Evolutionary conservation across 2,797 vertebrate genomes (phyloP).

Genomic region (Oreochromis mossambicus): DNA sequence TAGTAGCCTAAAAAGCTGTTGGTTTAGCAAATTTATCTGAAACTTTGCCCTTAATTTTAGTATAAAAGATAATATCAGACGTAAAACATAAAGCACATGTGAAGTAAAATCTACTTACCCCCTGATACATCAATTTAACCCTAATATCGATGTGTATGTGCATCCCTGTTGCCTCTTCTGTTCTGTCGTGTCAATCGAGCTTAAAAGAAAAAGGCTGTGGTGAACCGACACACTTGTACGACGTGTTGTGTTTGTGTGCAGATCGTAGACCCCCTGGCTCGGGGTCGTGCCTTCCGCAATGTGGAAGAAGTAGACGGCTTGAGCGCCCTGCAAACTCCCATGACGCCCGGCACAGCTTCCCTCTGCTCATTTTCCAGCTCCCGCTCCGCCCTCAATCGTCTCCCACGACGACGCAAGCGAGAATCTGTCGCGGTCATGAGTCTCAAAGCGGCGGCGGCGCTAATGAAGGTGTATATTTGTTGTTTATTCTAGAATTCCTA

Average conservation of each 20-base stretch:
- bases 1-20: neutral
- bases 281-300: slow-evolving; percentile 91
- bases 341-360: slow-evolving; percentile 86
- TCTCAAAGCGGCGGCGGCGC: slow-evolving; percentile 87
- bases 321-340: slow-evolving; percentile 81
- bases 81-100: neutral
- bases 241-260: slow-evolving; percentile 44
- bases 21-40: neutral
- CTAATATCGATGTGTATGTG: neutral
- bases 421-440: slow-evolving; percentile 97
- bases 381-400: slow-evolving; percentile 87
- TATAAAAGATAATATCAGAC: neutral
- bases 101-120: neutral
- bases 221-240: neutral
- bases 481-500: neutral
- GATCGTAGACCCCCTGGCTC: slow-evolving; percentile 94
- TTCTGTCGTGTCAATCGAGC: neutral
- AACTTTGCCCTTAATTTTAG: neutral
- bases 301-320: slow-evolving; percentile 84
- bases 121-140: slow-evolving; percentile 7
- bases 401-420: slow-evolving; percentile 87
- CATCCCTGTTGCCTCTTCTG: neutral
- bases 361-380: slow-evolving; percentile 98
- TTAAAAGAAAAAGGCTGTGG: neutral
- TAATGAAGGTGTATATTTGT: slow-evolving; percentile 84